Conservation (phyloP, 2,888 invertebrate species). For the Bruchidius siliquastri region DNA sequence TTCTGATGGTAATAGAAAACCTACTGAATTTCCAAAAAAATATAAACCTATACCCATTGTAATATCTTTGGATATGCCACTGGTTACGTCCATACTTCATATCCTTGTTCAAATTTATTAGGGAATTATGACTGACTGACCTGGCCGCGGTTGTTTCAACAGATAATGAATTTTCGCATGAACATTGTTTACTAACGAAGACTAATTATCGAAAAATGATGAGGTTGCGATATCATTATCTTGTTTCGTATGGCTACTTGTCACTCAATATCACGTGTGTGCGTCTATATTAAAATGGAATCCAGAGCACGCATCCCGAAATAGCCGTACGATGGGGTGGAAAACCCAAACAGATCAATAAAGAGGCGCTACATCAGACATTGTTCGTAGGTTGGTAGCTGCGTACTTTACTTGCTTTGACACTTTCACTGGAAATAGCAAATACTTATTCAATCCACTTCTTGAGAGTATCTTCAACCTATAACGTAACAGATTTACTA, state of each 20-base stretch:
- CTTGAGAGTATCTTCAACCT: too few relatives aligned
- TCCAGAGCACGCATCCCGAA: neutral
- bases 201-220: neutral
- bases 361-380: slow-evolving; percentile 5
- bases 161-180: too few relatives aligned
- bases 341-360: slow-evolving; percentile 21
- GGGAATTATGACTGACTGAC: too few relatives aligned
- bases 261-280: neutral
- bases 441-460: neutral
- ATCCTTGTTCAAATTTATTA: too few relatives aligned
- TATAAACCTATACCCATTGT: too few relatives aligned
- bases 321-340: slow-evolving; percentile 5
- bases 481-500: too few relatives aligned
- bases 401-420: slow-evolving; percentile 7
- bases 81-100: too few relatives aligned
- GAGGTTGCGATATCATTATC: neutral
- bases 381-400: neutral
- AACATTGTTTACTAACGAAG: neutral
- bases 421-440: slow-evolving; percentile 3
- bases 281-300: slow-evolving; percentile 1
- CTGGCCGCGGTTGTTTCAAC: too few relatives aligned
- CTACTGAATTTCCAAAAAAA: too few relatives aligned
- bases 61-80: too few relatives aligned
- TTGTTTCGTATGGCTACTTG: neutral
- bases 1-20: too few relatives aligned